phyloP scores from a whole-genome alignment of 2,113 vertebrate genomes.

The Penelope pileata region DNA sequence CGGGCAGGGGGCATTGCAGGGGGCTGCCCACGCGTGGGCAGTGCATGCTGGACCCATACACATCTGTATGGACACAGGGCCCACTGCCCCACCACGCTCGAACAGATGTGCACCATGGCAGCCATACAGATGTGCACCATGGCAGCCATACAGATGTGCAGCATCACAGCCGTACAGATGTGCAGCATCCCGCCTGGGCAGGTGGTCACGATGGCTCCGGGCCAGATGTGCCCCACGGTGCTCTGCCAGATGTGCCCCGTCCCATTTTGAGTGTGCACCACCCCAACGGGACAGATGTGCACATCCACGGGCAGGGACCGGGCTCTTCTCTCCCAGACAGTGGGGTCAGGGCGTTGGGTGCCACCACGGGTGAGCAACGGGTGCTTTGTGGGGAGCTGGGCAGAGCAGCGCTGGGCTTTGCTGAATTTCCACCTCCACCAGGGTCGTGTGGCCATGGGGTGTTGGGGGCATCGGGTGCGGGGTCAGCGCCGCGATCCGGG shows the following conservation, averaged over 20 bases:
- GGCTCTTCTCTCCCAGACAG: no score
- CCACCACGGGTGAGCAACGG: no score
- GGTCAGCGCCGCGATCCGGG: background rate
- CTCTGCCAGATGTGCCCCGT: background rate
- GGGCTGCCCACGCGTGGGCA: background rate
- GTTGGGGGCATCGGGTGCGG: background rate
- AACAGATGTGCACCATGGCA: background rate
- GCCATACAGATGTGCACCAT: background rate
- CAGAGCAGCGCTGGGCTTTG: no score
- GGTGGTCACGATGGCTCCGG: background rate
- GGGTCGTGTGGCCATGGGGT: background rate
- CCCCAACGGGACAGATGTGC: no score
- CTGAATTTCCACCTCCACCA: no score
- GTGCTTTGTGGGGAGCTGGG: no score
- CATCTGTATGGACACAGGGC: background rate
- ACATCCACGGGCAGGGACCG: no score
- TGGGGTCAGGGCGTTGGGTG: no score
- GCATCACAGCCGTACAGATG: background rate
- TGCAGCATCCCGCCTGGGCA: background rate
- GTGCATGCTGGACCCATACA: background rate
- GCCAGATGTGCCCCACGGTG: background rate
- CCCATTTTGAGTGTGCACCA: no score
- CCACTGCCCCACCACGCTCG: background rate
- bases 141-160: background rate
- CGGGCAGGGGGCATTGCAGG: fast-evolving